Evolutionary conservation across 2,888 invertebrate species (phyloP), one percentile per base, ranked within the genome.

Genomic region (Gastracanthus pulcherrimus): DNA sequence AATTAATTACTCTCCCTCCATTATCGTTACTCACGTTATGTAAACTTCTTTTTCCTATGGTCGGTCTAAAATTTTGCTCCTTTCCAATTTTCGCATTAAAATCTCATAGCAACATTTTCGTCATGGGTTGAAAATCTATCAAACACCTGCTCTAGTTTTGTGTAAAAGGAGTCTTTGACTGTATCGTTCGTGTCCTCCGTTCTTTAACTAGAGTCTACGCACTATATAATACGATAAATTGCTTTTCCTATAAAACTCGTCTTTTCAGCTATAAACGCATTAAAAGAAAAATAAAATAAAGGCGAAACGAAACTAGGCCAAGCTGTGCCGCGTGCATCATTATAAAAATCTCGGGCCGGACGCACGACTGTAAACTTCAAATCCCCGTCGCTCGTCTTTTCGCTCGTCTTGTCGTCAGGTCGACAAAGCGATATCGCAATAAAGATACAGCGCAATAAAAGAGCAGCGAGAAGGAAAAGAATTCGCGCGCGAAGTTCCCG

Each of bases 361-460:
- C 29, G 23, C 31, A 29, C 31, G 26, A 64, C 16, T n/a, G 48
- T 58, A 74, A 60, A 31, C 62, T 71, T 26, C 4, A 41, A 71
- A 64, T 71, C 13, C 51, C 45, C 3, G 5, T 5, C 62, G n/a
- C n/a, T 62, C 58, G n/a, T 58, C n/a, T 58, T 55, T 51, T 36
- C 41, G 19, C 48, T 4, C 38, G 64, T 16, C 64, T 38, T 62
- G 70, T 66, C 26, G 64, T 55, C 71, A n/a, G 3, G 13, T 41
- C 48, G 60, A 60, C 64, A 66, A 45, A 70, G 58, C 41, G 67
- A 79, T 34, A 74, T 76, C 48, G 26, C 31, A 34, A 74, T 76
- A 76, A 79, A 74, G 79, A 79, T 67, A 74, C 34, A 72, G 41
- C 51, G 31, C 64, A 58, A 79, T 66, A 72, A 72, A 79, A 79